Evolutionary conservation across 2,113 vertebrate species (phyloP).

Genomic region (Pithys albifrons): DNA sequence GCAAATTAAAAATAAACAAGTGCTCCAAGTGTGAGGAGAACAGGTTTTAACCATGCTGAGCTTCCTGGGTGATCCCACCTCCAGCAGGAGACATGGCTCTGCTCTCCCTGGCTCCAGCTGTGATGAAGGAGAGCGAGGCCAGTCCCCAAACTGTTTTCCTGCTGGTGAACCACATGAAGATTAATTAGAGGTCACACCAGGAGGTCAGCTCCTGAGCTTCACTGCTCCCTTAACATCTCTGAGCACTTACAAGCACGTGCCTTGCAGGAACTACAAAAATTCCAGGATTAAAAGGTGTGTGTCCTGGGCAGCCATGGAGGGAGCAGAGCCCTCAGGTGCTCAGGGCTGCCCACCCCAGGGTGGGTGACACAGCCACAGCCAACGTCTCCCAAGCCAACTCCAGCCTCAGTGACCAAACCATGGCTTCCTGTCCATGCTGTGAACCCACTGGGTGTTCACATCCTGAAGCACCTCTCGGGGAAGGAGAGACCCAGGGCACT

Average conservation of each 20-base stretch:
- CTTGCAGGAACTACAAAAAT: not conserved
- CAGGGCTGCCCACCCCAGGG: not conserved
- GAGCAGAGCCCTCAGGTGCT: not conserved
- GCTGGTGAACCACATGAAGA: not conserved
- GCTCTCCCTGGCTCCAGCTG: fast-evolving
- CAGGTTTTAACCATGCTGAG: not conserved
- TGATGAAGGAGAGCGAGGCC: not conserved
- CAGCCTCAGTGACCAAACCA: not conserved
- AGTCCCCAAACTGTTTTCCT: not conserved
- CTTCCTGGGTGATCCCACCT: not conserved
- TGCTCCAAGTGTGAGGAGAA: not conserved
- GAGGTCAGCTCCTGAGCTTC: not conserved
- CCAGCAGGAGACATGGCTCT: not conserved
- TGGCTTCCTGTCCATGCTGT: not conserved
- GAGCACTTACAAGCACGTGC: not conserved
- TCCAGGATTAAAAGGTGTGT: not conserved
- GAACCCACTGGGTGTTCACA: not conserved
- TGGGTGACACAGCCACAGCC: not conserved
- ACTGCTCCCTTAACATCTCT: not conserved
- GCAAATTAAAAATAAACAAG: not conserved
- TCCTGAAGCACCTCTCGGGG: fast-evolving
- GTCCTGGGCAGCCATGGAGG: fast-evolving
- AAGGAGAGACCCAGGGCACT: not conserved
- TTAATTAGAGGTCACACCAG: not conserved
- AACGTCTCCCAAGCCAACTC: not conserved